These are phyloP conservation scores for Chanos chanos DNA, from an alignment of 2,797 vertebrate genomes.

Conservation along the genomic window DNA sequence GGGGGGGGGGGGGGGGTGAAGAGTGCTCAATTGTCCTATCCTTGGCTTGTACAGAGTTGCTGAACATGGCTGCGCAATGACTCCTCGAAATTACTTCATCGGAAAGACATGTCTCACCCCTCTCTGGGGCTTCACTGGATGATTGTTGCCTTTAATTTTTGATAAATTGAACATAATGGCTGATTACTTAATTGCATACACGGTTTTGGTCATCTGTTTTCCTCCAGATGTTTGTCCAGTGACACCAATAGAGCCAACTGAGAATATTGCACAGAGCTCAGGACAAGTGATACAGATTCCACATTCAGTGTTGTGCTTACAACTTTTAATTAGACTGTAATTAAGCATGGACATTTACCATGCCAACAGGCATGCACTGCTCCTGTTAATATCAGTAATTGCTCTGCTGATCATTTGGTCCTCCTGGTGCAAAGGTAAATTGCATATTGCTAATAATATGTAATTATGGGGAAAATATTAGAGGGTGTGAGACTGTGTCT, in stretches of 20 bases:
- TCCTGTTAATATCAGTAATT: slow-evolving; percentile 64
- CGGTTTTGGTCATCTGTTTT: slow-evolving; percentile 23
- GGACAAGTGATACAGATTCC: slow-evolving; percentile 1
- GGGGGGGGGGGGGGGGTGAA: too few species aligned
- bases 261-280: slow-evolving; percentile 8
- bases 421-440: slow-evolving; percentile 57
- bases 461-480: slow-evolving; percentile 67
- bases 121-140: slow-evolving; percentile 22
- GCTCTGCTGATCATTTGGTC: slow-evolving; percentile 56
- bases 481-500: slow-evolving; percentile 61
- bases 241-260: not conserved
- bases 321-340: slow-evolving; percentile 60
- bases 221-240: not conserved
- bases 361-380: slow-evolving; percentile 52
- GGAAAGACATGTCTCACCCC: slow-evolving; percentile 22
- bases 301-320: slow-evolving; percentile 46
- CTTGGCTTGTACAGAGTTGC: slow-evolving; percentile 26
- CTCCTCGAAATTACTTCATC: slow-evolving; percentile 44
- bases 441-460: slow-evolving; percentile 67
- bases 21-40: slow-evolving; percentile 35
- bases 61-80: slow-evolving; percentile 23
- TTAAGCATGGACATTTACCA: slow-evolving; percentile 55
- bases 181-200: slow-evolving; percentile 40
- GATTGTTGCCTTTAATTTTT: slow-evolving; percentile 33
- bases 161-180: slow-evolving; percentile 35